Evolutionary conservation across 2,113 vertebrate species (phyloP), one percentile per base, ranked within the genome.

Genomic region (Pogonocichla stellata): DNA sequence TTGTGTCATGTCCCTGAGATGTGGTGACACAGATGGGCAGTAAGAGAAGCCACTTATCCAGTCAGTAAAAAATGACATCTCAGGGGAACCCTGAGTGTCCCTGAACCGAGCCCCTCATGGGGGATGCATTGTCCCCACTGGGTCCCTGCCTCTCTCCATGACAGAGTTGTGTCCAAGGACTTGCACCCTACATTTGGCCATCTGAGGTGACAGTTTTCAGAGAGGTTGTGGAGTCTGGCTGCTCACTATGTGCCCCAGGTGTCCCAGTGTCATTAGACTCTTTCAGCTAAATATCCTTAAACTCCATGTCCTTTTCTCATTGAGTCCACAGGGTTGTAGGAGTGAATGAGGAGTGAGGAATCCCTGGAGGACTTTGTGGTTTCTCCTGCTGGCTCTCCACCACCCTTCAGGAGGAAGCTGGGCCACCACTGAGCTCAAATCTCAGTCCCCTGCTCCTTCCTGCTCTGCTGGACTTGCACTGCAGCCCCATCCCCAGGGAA

Each of bases 51-150:
- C 65, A 10, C 12, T 7, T 6, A 8, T 7, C 10, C 28, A 24
- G 1, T 8, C 40, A 64, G 5, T 11, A 16, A 36, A 31, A 57
- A 48, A 6, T 14, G 58, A 14, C 26, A 47, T 6, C 43, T 62
- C 45, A 31, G 45, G 45, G 17, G 25, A 51, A 51, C 24, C 10
- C 43, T 45, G 43, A 45, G 3, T 14, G 40, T 45, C 56, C 48
- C 31, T 38, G n/a, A 72, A 5, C 31, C 7, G 51, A 62, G 65
- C 50, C 38, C 33, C 36, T 34, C 4, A 0, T 1, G 31, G 25
- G 47, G 57, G 42, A 16, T 36, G 34, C 23, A 4, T 6, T 50
- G n/a, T 6, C 43, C 54, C 16, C 2, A 0, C 0, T 5, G 56
- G 3, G 6, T 54, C 54, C 67, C 80, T 34, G 7, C 66, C 22